Evolutionary conservation across 37 sponge, comb jelly and placozoan genomes (phyloP).

Genomic region (Axinella damicornis): DNA sequence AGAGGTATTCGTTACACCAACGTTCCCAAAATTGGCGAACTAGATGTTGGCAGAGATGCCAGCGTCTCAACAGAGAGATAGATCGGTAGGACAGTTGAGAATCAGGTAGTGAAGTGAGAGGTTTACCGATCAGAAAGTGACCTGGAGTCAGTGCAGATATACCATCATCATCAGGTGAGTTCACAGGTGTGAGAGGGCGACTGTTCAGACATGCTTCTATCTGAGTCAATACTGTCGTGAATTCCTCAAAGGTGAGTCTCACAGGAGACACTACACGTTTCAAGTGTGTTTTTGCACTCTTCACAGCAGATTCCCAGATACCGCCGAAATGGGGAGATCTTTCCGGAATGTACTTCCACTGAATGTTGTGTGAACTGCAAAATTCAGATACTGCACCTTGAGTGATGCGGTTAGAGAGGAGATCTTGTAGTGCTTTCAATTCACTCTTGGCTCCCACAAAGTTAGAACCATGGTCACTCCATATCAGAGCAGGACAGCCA

Average conservation of each 20-base stretch:
- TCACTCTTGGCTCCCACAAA: constrained; percentile 46
- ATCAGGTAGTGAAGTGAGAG: too few species aligned
- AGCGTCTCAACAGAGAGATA: constrained; percentile 24
- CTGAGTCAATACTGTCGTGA: too few species aligned
- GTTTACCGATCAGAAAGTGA: too few species aligned
- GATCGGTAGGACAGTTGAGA: too few species aligned
- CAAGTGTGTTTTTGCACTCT: too few species aligned
- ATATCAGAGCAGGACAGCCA: constrained; percentile 22
- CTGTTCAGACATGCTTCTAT: too few species aligned
- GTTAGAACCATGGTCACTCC: constrained; percentile 45
- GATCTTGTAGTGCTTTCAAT: constrained; percentile 20
- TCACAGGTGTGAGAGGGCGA: too few species aligned
- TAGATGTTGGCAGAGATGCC: constrained; percentile 36
- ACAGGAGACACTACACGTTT: too few species aligned
- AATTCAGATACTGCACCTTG: constrained; percentile 19
- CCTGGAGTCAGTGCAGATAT: too few species aligned
- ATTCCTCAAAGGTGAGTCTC: too few species aligned
- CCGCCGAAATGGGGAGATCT: constrained; percentile 45
- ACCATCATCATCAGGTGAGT: too few species aligned
- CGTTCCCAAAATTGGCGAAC: constrained; percentile 48
- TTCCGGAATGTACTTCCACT: constrained; percentile 37
- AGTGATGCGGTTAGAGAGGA: constrained; percentile 11
- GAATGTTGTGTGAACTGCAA: constrained; percentile 1
- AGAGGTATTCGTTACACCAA: constrained; percentile 29
- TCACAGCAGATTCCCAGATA: too few species aligned